phyloP scores from a whole-genome alignment of 2,113 vertebrate species.

The Pomatorhinus ruficollis region DNA sequence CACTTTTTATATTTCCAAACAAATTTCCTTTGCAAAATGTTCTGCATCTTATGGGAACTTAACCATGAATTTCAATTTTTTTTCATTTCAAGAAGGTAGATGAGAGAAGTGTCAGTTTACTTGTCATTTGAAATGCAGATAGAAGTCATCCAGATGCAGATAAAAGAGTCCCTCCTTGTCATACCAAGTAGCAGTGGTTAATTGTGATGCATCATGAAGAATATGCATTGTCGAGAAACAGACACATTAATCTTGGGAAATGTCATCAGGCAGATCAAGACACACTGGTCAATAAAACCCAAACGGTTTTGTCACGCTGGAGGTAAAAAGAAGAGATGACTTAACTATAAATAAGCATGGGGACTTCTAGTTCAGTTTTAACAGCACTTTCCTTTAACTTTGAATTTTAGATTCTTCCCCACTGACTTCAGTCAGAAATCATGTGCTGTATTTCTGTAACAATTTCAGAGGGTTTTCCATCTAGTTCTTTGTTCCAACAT shows the following conservation, averaged over 20 bases:
- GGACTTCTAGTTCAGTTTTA: background rate
- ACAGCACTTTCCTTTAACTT: background rate
- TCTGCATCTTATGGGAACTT: background rate
- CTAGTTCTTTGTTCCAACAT: background rate
- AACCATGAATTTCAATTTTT: background rate
- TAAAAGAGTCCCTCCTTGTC: background rate
- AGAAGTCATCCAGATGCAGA: conserved; percentile 20
- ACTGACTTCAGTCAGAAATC: background rate
- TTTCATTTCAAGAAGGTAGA: background rate
- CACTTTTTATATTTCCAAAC: background rate
- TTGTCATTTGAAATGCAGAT: conserved; percentile 47
- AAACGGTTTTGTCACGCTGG: conserved; percentile 35
- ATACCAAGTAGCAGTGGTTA: conserved; percentile 29
- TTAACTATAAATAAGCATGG: background rate
- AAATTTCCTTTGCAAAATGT: background rate
- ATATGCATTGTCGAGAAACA: conserved; percentile 14
- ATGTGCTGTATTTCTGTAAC: background rate
- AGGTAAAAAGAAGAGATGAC: background rate
- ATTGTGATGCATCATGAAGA: conserved; percentile 48
- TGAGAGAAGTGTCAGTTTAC: conserved; percentile 6
- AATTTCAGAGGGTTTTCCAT: background rate
- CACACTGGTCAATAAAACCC: conserved; percentile 55
- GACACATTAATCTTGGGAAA: conserved; percentile 60
- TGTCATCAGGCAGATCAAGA: conserved; percentile 37
- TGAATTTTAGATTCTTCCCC: background rate